Percentiles rank a stretch among this genome's conserved stretches.
Conservation (phyloP, 2,888 invertebrate genomes). For the Eristalinus aeneus region DNA sequence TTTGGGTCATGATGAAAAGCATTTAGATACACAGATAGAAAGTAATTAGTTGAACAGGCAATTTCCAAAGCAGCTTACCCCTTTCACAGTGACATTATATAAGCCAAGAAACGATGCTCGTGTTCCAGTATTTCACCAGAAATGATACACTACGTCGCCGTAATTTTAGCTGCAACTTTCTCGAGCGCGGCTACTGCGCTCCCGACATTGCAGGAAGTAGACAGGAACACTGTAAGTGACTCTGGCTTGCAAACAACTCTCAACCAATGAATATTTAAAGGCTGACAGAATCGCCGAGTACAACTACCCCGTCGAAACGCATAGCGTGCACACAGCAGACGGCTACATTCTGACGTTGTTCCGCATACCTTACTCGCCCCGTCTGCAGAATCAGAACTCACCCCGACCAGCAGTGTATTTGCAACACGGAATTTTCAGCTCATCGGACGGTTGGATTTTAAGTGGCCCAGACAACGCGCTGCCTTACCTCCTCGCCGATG, state of each 20-base stretch:
- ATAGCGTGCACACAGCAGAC: constrained; percentile 88
- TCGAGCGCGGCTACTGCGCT: not conserved
- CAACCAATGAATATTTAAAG: not conserved
- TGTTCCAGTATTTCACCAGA: not conserved
- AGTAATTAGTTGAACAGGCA: too few species aligned
- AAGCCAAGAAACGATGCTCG: too few species aligned
- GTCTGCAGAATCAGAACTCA: constrained; percentile 77
- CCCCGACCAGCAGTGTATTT: constrained; percentile 83
- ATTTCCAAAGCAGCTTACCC: too few species aligned
- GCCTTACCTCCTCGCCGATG: constrained; percentile 81
- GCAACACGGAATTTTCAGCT: too few species aligned
- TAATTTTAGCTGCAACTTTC: not conserved
- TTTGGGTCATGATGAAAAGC: too few species aligned
- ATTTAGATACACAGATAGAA: too few species aligned
- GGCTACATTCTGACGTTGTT: constrained; percentile 92
- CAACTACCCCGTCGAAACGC: constrained; percentile 86
- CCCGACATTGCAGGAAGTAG: not conserved
- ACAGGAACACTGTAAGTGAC: not conserved
- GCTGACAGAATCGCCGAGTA: constrained; percentile 78
- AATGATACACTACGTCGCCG: not conserved
- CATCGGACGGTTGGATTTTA: constrained; percentile 82
- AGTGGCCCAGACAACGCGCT: constrained; percentile 85
- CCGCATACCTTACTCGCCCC: constrained; percentile 85
- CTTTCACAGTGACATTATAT: too few species aligned
- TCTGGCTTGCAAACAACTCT: not conserved